Evolutionary conservation across 2,797 vertebrate genomes (phyloP).

Genomic region (Siniperca undulata): DNA sequence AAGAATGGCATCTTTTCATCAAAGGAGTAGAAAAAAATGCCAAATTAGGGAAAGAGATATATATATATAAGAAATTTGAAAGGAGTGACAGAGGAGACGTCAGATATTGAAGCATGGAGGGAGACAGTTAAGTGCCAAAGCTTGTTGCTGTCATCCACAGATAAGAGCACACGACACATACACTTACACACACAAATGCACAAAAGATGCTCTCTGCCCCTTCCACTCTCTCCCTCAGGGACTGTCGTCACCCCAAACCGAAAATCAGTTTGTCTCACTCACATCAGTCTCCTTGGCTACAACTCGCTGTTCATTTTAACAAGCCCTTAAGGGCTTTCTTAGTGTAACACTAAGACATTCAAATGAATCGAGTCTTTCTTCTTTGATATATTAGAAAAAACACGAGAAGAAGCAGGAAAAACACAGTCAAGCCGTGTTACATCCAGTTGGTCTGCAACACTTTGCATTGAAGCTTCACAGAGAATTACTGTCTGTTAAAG

Average conservation of each 20-base stretch:
- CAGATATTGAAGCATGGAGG: conserved; percentile 24
- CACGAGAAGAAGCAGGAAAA: conserved; percentile 35
- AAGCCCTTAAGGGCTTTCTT: conserved; percentile 58
- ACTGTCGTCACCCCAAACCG: conserved; percentile 70
- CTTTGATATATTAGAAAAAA: conserved; percentile 32
- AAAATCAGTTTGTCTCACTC: conserved; percentile 81
- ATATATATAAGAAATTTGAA: conserved; percentile 10
- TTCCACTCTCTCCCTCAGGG: conserved; percentile 44
- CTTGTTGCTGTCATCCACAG: conserved; percentile 77
- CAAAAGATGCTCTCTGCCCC: conserved; percentile 51
- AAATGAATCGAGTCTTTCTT: conserved; percentile 22
- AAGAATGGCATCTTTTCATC: conserved; percentile 33
- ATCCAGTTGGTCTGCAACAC: conserved; percentile 18
- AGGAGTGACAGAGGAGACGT: conserved; percentile 21
- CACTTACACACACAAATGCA: conserved; percentile 14
- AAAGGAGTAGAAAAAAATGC: conserved; percentile 7
- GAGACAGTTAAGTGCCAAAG: conserved; percentile 63
- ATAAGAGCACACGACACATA: conserved; percentile 61
- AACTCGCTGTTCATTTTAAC: conserved; percentile 71
- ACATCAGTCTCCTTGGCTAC: conserved; percentile 70
- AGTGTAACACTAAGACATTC: conserved; percentile 53
- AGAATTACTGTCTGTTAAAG: conserved; percentile 26
- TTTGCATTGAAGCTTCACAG: conserved; percentile 22
- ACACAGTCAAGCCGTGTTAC: background rate
- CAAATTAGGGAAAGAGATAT: conserved; percentile 10